Evolutionary conservation across 2,113 vertebrate species (phyloP), one percentile per base, ranked within the genome.

Genomic region (Tauraco erythrolophus): DNA sequence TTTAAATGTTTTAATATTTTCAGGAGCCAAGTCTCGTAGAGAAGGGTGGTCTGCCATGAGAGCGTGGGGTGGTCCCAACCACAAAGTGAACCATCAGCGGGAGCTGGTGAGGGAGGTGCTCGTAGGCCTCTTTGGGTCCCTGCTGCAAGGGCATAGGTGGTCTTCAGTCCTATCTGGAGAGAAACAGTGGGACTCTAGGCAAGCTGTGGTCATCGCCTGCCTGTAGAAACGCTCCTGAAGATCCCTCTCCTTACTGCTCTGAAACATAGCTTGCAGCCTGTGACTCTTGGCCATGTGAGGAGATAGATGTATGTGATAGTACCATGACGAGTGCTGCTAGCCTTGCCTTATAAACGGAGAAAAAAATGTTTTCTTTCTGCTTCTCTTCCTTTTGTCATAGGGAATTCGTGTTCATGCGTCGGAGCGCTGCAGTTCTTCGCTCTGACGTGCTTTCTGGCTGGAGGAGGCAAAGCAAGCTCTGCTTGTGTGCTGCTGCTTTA

Each of bases 381-480:
- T 85, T 66, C 19, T 37, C 16, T 46, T 50, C 7, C 19, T 24
- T 78, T 37, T 0, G 0, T 37, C 13, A 12, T 5, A 11, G 50
- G 46, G n/a, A 45, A 10, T 75, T 61, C 18, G n/a, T 48, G 51
- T 61, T 24, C 8, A 3, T 79, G 45, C 70, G 39, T 68, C 27
- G 4, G 33, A 84, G 51, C 43, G 28, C 35, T 82, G 82, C 19
- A 14, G 39, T 51, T 81, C 35, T 91, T 87, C 1, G 0, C 41
- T 61, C 60, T 84, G 68, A 61, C 3, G 0, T n/a, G 45, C 17
- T 57, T 45, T 64, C 45, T 89, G 62, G 30, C 64, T 80, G 2
- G 39, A 64, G 45, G 70, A 84, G 64, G 69, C 54, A 84, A 75
- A 56, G 71, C 35, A 19, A 83, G 54, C 39, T 64, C 54, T 86